Base-by-base conservation (phyloP, 1,140 invertebrate genomes). In the Drosophila quadrilineata region DNA sequence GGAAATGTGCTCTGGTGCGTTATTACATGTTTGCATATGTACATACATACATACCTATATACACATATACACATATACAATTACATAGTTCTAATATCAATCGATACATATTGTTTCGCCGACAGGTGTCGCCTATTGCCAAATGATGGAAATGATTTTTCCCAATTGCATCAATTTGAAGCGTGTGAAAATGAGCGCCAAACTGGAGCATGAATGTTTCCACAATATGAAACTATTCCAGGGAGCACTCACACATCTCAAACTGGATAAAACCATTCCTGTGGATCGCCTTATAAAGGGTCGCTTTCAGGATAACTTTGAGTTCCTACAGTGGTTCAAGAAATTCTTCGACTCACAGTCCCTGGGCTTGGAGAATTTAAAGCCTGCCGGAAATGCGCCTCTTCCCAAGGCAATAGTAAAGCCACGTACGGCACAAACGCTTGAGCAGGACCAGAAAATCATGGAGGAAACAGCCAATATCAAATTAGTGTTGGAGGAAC, bases 141-240 rank as follows among this genome's bases (percentile, higher is more conserved):
- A 99, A 90, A 99, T 99, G 89, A 99, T 99, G 97, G 98, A 99
- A 89, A 97, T 99, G 95, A 93, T 99, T 3, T 99, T 99, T 90
- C 97, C 97, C 68, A 95, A 95, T 68, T 95, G 94, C 89, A 94
- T 99, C 38, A 93, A 94, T 17, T 90, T 99, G 87, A 99, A 99
- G 90, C 95, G 97, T 89, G 96, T 99, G 2, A 99, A 99, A 92
- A 98, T 98, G 91, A 95, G 94, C 91, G 99, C 98, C 69, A 98
- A 98, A 88, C 91, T 99, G 73, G 99, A 99, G 91, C 97, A 99
- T 91, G 99, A 99, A 91, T 99, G 97, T 90, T 98, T 99, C 90
- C 96, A 98, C 89, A 99, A 99, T 91, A 99, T 99, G 90, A 99
- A 99, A 93, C 93, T 98, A 53, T 93, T 99, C 31, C 98, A 99